Percentiles rank a stretch among this genome's conserved stretches.
phyloP scores from a whole-genome alignment of 2,113 vertebrate species.

The Cephalopholis sonnerati region DNA sequence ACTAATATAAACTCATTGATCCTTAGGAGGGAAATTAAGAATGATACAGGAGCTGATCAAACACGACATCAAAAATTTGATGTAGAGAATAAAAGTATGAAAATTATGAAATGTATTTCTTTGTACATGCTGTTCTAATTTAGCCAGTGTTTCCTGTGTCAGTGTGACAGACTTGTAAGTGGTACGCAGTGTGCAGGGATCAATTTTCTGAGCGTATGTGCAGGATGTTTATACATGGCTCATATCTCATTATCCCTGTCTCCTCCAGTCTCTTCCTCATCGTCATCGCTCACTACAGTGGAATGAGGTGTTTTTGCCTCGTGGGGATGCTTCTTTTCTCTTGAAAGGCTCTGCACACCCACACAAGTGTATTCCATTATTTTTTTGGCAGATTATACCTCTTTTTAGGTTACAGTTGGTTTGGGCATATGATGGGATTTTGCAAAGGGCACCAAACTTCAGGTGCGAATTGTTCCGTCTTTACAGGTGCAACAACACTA shows the following conservation, averaged over 20 bases:
- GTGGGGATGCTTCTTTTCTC: not conserved
- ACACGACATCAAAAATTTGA: not conserved
- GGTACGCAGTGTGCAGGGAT: not conserved
- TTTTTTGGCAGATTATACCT: not conserved
- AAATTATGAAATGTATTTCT: too few species aligned
- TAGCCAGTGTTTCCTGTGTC: too few species aligned
- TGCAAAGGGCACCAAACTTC: not conserved
- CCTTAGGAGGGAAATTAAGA: not conserved
- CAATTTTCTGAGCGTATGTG: not conserved
- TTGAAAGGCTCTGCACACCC: not conserved
- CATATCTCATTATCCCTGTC: slow-evolving; percentile 13
- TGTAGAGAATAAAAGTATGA: too few species aligned
- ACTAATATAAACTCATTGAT: not conserved
- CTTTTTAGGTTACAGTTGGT: not conserved
- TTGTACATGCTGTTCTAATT: too few species aligned
- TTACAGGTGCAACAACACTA: not conserved
- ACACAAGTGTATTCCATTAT: not conserved
- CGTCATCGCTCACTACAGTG: not conserved
- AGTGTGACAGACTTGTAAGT: too few species aligned
- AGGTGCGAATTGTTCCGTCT: not conserved
- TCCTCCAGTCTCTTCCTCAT: not conserved
- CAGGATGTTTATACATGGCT: slow-evolving; percentile 5
- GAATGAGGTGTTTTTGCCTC: slow-evolving; percentile 7
- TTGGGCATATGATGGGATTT: not conserved
- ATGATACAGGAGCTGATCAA: not conserved